phyloP scores from a whole-genome alignment of 2,797 vertebrate species.

The Sebastes goodei region DNA sequence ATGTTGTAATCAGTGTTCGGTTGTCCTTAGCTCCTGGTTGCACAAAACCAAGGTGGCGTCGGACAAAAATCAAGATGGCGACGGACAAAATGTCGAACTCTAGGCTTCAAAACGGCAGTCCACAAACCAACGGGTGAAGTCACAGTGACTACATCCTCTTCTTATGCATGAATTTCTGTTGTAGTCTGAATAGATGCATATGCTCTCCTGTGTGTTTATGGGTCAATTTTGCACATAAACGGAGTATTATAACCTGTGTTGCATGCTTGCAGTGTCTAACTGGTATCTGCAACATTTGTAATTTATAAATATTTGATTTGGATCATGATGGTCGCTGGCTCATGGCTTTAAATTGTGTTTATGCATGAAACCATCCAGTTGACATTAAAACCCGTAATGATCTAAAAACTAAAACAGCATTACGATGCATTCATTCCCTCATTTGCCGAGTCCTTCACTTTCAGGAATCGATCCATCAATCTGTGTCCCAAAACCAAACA shows the following conservation, averaged over 20 bases:
- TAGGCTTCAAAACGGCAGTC: no score
- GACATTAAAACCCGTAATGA: neutral
- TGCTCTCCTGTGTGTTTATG: neutral
- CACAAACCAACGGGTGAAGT: no score
- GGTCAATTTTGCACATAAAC: neutral
- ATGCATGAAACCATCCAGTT: neutral
- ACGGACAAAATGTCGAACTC: no score
- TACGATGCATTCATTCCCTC: neutral
- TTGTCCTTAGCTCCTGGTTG: no score
- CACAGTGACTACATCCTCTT: no score
- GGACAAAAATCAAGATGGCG: no score
- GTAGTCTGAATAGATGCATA: neutral
- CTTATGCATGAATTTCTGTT: neutral
- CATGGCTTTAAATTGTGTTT: neutral
- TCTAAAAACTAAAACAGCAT: neutral
- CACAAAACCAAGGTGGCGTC: no score
- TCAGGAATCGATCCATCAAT: conserved; percentile 65
- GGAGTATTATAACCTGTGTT: neutral
- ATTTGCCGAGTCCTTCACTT: neutral
- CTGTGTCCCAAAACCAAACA: conserved; percentile 66
- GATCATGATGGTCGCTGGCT: neutral
- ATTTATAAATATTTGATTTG: neutral
- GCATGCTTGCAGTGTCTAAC: neutral
- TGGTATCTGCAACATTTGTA: neutral
- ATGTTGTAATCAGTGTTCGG: no score